Evolutionary conservation across 2,888 invertebrate species (phyloP), one percentile per base, ranked within the genome.

Genomic region (Eutolmus rufibarbis): DNA sequence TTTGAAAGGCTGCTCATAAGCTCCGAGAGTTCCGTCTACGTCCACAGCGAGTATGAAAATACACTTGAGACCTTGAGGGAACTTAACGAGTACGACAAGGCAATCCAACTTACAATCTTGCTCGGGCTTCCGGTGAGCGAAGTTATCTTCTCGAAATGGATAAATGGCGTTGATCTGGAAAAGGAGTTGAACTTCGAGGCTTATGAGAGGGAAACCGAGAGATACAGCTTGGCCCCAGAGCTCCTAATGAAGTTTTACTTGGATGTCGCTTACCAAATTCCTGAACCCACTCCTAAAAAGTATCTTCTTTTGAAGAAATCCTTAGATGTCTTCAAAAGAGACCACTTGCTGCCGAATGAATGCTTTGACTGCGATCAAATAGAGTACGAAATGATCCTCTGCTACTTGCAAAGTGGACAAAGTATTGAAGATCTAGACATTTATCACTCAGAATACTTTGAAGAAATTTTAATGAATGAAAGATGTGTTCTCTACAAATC

Each of bases 221-320:
- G 93, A 46, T 94, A 95, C 85, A 92, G 94, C 0, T 94, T 96
- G 0, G 92, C 94, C 0, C 94, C 95, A 19, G 94, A 94, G 88
- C 93, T 94, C 23, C 94, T 95, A 0, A 94, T 95, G 0, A 93
- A 94, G 89, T 96, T 96, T 91, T 94, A 95, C 66, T 92, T 95
- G 0, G 93, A 94, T 86, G 93, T 94, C 88, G 91, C 91, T 0
- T 94, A 94, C 0, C 93, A 93, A 2, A 93, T 95, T 43, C 90
- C 90, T 0, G 92, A 94, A 31, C 86, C 89, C 0, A 87, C 88
- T 0, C 88, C 89, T 8, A 91, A 91, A 40, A 94, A 94, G 89
- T 95, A 95, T 90, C 93, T 94, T 51, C 89, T 92, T 19, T 89
- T 92, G 1, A 92, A 92, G 88, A 90, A 90, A 66, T 90, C 91